These are phyloP conservation scores for Dicaeum eximium DNA, from an alignment of 2,113 vertebrate species.

Conservation along the genomic window DNA sequence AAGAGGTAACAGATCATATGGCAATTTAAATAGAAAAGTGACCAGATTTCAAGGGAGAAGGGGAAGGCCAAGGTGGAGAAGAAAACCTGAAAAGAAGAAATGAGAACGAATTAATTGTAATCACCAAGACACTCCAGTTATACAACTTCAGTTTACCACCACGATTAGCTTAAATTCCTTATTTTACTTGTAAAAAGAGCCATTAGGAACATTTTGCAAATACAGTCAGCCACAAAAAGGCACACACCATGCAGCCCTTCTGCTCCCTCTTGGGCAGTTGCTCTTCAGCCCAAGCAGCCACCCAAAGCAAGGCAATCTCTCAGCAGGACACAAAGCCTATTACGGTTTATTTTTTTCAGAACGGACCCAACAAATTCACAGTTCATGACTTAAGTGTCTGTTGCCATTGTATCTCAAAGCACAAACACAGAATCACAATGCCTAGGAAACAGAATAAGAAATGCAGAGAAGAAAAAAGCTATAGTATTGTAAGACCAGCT, in stretches of 20 bases:
- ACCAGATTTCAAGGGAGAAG: constrained; percentile 22
- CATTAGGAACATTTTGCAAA: background rate
- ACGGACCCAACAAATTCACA: background rate
- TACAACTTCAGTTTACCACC: background rate
- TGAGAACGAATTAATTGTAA: constrained; percentile 41
- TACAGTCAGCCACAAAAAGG: background rate
- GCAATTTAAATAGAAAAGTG: constrained; percentile 20
- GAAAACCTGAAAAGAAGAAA: constrained; percentile 67
- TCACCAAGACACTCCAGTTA: background rate
- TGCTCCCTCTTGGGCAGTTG: background rate
- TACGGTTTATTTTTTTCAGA: background rate
- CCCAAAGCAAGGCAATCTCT: background rate
- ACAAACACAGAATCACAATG: background rate
- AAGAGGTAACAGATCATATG: background rate
- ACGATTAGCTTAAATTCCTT: background rate
- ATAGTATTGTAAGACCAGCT: background rate
- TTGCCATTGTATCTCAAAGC: background rate
- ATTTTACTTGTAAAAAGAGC: background rate
- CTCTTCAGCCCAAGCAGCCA: background rate
- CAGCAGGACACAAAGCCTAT: background rate
- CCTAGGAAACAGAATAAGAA: background rate
- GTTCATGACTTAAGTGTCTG: background rate
- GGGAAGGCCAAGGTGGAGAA: constrained; percentile 36
- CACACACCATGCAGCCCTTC: background rate
- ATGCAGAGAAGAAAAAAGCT: background rate